Conservation (phyloP, 2,888 invertebrate species). For the Quadroppia sp. region DNA sequence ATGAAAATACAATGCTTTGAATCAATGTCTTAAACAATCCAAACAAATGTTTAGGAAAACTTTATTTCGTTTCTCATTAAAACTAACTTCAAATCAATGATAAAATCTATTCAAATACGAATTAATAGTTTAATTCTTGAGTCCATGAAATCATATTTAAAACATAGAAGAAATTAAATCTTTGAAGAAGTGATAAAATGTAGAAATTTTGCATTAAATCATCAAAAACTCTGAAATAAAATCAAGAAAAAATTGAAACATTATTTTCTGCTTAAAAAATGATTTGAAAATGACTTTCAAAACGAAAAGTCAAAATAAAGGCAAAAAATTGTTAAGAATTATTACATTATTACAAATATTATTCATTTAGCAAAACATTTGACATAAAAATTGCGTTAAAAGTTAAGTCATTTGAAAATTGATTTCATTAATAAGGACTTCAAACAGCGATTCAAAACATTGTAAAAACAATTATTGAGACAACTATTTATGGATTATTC, state of each 20-base stretch:
- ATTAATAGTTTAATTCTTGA: too few relatives aligned
- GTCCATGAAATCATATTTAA: background rate
- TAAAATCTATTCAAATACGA: background rate
- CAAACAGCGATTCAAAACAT: slow-evolving; percentile 11
- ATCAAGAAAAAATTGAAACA: background rate
- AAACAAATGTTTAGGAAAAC: too few relatives aligned
- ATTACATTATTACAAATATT: background rate
- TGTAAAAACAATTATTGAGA: background rate
- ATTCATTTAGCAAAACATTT: too few relatives aligned
- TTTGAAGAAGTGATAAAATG: background rate
- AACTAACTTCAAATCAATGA: background rate
- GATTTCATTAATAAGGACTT: background rate
- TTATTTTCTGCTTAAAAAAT: too few relatives aligned
- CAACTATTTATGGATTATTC: background rate
- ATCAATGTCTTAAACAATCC: background rate
- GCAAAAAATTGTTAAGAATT: too few relatives aligned
- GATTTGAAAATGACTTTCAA: too few relatives aligned
- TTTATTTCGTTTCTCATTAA: background rate
- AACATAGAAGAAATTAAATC: background rate
- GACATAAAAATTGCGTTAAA: too few relatives aligned
- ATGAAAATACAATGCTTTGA: background rate
- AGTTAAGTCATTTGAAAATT: too few relatives aligned
- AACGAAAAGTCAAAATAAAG: too few relatives aligned
- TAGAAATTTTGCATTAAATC: background rate
- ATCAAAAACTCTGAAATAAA: slow-evolving; percentile 18